These are phyloP conservation scores for Nyctibius bracteatus DNA, from an alignment of 2,113 vertebrate genomes.

Conservation along the genomic window DNA sequence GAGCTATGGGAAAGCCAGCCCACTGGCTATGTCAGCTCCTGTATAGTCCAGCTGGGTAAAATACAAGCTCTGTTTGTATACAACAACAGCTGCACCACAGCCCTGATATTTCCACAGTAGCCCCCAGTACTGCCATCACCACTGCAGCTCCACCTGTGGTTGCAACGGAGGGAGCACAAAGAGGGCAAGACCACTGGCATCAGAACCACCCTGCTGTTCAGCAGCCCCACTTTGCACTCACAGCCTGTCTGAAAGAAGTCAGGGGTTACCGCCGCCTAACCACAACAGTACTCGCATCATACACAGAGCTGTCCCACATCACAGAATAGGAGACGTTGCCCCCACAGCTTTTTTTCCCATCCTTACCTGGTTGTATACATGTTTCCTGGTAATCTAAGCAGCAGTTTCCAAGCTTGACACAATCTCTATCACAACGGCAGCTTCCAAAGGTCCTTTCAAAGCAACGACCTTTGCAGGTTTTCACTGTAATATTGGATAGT, in stretches of 20 bases:
- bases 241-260: background rate
- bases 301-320: accelerated
- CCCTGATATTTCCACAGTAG: background rate
- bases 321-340: background rate
- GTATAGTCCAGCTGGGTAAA: background rate
- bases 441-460: conserved; percentile 82
- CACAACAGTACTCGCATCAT: background rate
- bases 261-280: background rate
- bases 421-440: conserved; percentile 78
- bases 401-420: conserved; percentile 78
- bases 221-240: background rate
- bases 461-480: conserved; percentile 81
- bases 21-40: background rate
- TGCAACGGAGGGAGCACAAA: background rate
- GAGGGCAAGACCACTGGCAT: background rate
- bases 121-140: background rate
- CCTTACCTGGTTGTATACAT: conserved; percentile 76
- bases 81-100: background rate
- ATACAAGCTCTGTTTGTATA: background rate
- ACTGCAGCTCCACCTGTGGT: background rate
- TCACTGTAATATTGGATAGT: conserved; percentile 70
- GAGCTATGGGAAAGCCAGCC: background rate
- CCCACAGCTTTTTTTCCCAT: background rate
- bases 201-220: background rate
- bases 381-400: conserved; percentile 80